Percentiles rank a stretch among this genome's conserved stretches.
These are phyloP conservation scores for Listronotus oregonensis DNA, from an alignment of 1,140 invertebrate species.

Conservation along the genomic window DNA sequence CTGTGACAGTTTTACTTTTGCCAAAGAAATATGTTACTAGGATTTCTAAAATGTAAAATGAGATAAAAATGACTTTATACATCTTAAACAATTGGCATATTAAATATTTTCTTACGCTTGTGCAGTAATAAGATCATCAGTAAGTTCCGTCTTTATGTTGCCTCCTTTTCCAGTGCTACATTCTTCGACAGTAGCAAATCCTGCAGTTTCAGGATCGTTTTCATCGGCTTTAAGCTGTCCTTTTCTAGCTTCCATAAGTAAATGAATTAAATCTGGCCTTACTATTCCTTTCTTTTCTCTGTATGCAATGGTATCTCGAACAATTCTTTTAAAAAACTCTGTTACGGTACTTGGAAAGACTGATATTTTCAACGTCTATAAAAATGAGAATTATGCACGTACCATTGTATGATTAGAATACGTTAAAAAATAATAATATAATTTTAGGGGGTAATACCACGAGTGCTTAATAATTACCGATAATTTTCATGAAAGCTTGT, in stretches of 20 bases:
- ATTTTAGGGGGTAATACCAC: no score
- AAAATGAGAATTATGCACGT: no score
- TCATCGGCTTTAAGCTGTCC: constrained; percentile 48
- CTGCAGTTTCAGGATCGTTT: constrained; percentile 49
- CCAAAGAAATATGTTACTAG: no score
- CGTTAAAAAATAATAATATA: no score
- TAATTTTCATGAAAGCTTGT: no score
- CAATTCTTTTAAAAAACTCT: constrained; percentile 47
- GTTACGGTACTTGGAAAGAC: constrained; percentile 35
- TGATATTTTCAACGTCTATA: constrained; percentile 35
- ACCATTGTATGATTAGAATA: no score
- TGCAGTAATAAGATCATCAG: constrained; percentile 67
- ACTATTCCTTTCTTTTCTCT: constrained; percentile 53
- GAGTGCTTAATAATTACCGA: no score
- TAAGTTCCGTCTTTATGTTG: constrained; percentile 39
- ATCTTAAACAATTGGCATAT: no score
- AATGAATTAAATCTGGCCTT: constrained; percentile 58
- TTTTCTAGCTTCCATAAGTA: constrained; percentile 57
- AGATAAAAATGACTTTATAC: no score
- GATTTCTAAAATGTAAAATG: no score
- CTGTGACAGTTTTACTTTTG: no score
- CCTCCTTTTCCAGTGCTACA: constrained; percentile 36
- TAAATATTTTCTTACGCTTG: constrained; percentile 59
- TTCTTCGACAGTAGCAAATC: constrained; percentile 52
- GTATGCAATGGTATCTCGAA: constrained; percentile 50